Evolutionary conservation across 1,140 invertebrate species (phyloP).

Genomic region (Neodiprion lecontei): DNA sequence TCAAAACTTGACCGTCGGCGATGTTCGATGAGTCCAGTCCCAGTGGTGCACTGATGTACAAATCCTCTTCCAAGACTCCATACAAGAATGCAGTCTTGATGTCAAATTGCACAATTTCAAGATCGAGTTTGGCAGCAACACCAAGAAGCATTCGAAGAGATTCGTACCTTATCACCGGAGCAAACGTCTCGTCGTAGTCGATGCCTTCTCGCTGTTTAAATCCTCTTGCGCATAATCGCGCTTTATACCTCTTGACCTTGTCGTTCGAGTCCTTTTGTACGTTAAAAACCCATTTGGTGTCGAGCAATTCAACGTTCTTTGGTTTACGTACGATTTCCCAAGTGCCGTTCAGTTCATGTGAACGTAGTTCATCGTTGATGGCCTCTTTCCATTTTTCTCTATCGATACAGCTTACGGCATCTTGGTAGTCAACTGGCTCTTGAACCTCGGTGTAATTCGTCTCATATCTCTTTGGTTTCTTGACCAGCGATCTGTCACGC

Average conservation of each 20-base stretch:
- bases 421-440: background rate
- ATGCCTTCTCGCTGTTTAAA: conserved; percentile 33
- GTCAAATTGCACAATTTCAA: conserved; percentile 22
- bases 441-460: background rate
- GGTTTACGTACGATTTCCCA: conserved; percentile 35
- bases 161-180: conserved; percentile 28
- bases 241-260: conserved; percentile 17
- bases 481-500: background rate
- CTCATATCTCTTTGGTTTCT: background rate
- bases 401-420: background rate
- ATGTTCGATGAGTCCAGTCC: conserved; percentile 29
- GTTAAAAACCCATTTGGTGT: conserved; percentile 23
- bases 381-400: background rate
- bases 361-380: background rate
- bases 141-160: conserved; percentile 25
- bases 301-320: conserved; percentile 19
- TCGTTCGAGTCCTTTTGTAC: background rate
- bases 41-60: conserved; percentile 37
- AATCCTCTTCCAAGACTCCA: conserved; percentile 22
- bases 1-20: conserved; percentile 26
- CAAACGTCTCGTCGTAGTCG: conserved; percentile 40
- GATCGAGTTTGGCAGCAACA: conserved; percentile 10
- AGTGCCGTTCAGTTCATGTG: conserved; percentile 32
- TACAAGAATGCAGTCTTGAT: conserved; percentile 27
- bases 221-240: conserved; percentile 33